Evolutionary conservation across 64 coral and sea anemone species (phyloP).

Genomic region (Platygyra sinensis): DNA sequence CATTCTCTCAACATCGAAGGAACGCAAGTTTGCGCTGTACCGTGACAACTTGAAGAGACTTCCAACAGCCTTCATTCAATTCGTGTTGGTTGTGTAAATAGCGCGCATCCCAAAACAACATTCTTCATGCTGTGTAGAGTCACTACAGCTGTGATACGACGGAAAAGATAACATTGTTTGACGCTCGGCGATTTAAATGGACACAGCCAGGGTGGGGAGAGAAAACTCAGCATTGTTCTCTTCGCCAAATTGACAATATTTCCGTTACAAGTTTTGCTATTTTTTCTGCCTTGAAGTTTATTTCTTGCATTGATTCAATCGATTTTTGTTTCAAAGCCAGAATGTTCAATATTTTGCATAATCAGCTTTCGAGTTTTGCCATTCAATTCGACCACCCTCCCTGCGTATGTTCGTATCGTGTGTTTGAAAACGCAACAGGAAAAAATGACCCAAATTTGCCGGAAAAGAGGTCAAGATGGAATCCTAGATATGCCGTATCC

Average conservation of each 20-base stretch:
- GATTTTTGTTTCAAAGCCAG: neutral
- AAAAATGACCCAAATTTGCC: neutral
- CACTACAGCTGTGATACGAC: neutral
- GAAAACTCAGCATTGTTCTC: neutral
- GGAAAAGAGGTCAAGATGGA: neutral
- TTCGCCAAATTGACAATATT: neutral
- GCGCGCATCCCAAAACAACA: neutral
- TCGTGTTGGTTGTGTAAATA: constrained; percentile 3
- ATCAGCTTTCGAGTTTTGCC: neutral
- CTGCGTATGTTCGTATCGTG: neutral
- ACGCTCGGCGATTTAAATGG: neutral
- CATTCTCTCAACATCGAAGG: neutral
- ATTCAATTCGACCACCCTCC: neutral
- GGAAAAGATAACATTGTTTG: neutral
- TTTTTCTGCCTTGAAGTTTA: neutral
- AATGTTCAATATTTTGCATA: neutral
- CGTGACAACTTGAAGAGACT: neutral
- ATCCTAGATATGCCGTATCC: neutral
- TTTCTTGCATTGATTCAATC: neutral
- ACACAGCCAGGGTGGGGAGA: neutral
- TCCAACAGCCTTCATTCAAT: neutral
- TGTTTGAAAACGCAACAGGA: neutral
- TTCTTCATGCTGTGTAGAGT: neutral
- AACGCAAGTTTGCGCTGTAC: neutral
- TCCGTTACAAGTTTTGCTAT: neutral